Base-by-base conservation (phyloP, 2,888 invertebrate genomes). In the Sepioteuthis lessoniana region DNA sequence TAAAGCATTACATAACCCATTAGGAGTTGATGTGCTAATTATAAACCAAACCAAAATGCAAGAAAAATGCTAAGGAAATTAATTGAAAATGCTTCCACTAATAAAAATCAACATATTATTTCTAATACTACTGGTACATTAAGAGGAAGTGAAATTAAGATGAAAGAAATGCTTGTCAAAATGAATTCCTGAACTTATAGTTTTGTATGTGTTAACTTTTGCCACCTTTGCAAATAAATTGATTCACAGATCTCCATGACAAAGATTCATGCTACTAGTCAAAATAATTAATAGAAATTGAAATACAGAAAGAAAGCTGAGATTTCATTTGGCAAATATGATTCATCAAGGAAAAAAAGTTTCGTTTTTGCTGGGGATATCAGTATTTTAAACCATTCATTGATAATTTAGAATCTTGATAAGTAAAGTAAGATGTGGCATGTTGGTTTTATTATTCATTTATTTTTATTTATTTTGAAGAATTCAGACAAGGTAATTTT, bases 401-500 rank as follows among this genome's bases (percentile, higher is more conserved):
- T 76, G n/a, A 76, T 76, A 76, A 76, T 76, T 76, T 35, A 16
- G 76, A 35, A 16, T 76, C 76, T 76, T 76, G n/a, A 76, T 76
- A 76, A 76, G n/a, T 76, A 3, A n/a, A 76, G 76, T 35, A 76
- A 76, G 76, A 76, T 76, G 19, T 76, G 76, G n/a, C 76, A 25
- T 55, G 3, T 42, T 42, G 3, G 3, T 42, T 42, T 42, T 42
- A 42, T 42, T 42, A 5, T 42, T 42, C 7, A 5, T 42, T 42
- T 42, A 5, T 42, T 42, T 42, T 42, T 42, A 5, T 42, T 42
- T 42, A 5, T 42, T 42, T 42, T 35, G 1, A 76, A 76, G 76
- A 76, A 76, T 76, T 35, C 76, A 76, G 76, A 76, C 76, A n/a
- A n/a, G 76, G n/a, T 76, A 76, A 76, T 76, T n/a, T 76, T 76